These are phyloP conservation scores for Amphiprion clarkii DNA, from an alignment of 2,797 vertebrate genomes.

Conservation along the genomic window DNA sequence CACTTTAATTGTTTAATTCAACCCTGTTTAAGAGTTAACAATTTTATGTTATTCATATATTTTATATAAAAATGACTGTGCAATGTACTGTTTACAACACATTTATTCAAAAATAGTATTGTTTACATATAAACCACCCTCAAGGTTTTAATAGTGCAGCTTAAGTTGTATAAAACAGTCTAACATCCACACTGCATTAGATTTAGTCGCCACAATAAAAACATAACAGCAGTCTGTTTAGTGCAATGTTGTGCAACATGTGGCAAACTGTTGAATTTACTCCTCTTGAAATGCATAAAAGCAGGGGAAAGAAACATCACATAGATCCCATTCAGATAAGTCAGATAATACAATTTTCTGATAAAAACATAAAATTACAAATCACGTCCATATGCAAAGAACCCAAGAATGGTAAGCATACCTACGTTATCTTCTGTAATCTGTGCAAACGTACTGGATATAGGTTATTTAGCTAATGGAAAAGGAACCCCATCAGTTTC, in stretches of 20 bases:
- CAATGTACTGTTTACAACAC: too few species aligned
- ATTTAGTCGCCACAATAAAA: too few species aligned
- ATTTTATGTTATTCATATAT: background rate
- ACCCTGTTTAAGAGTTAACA: background rate
- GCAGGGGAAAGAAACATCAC: too few species aligned
- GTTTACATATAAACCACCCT: too few species aligned
- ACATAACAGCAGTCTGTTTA: too few species aligned
- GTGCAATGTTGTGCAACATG: too few species aligned
- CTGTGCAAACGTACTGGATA: conserved; percentile 5
- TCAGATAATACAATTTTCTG: conserved; percentile 3
- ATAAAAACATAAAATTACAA: background rate
- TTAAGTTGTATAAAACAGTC: too few species aligned
- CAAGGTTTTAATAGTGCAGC: too few species aligned
- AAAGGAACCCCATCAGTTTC: conserved; percentile 6
- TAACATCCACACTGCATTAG: too few species aligned
- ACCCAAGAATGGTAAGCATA: conserved; percentile 5
- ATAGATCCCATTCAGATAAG: background rate
- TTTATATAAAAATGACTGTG: background rate
- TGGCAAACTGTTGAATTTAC: background rate
- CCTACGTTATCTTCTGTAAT: conserved; percentile 21
- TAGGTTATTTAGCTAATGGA: background rate
- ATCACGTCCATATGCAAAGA: background rate
- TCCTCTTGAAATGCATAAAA: too few species aligned
- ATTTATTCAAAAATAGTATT: too few species aligned
- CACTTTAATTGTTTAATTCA: too few species aligned